These are phyloP conservation scores for Dendrolimus houi DNA, from an alignment of 2,888 invertebrate genomes.

Conservation along the genomic window DNA sequence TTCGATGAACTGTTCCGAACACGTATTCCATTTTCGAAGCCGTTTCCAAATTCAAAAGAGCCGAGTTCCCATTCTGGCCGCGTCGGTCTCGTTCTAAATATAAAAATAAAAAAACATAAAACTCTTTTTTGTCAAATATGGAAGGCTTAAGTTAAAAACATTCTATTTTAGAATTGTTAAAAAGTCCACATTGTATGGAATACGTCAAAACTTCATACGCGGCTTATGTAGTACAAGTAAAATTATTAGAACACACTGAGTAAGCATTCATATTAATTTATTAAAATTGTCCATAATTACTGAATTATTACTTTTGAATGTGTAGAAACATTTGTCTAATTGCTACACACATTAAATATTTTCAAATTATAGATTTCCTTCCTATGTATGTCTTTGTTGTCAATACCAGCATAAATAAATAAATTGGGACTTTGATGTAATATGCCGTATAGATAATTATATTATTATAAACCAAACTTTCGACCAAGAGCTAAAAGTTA, in stretches of 20 bases:
- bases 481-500: too few relatives aligned
- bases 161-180: constrained; percentile 76
- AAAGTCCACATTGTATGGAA: constrained; percentile 75
- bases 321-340: constrained; percentile 6
- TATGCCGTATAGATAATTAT: too few relatives aligned
- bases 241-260: constrained; percentile 1
- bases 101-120: constrained; percentile 38
- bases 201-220: constrained; percentile 70
- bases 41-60: constrained; percentile 69
- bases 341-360: too few relatives aligned
- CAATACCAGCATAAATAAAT: too few relatives aligned
- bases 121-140: constrained; percentile 73
- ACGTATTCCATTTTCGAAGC: constrained; percentile 53
- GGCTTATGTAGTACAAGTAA: constrained; percentile 36
- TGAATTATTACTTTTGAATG: neutral
- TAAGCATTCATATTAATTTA: neutral
- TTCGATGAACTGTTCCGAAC: constrained; percentile 36
- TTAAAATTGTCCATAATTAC: too few relatives aligned
- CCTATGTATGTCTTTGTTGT: too few relatives aligned
- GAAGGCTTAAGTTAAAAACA: constrained; percentile 76
- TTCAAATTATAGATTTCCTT: too few relatives aligned
- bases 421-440: too few relatives aligned
- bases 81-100: constrained; percentile 70
- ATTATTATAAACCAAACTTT: too few relatives aligned
- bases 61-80: constrained; percentile 62